A percentile compares a stretch with the other conserved stretches of the same genome.
Conservation (phyloP, 2,888 invertebrate species). For the Eledone cirrhosa region DNA sequence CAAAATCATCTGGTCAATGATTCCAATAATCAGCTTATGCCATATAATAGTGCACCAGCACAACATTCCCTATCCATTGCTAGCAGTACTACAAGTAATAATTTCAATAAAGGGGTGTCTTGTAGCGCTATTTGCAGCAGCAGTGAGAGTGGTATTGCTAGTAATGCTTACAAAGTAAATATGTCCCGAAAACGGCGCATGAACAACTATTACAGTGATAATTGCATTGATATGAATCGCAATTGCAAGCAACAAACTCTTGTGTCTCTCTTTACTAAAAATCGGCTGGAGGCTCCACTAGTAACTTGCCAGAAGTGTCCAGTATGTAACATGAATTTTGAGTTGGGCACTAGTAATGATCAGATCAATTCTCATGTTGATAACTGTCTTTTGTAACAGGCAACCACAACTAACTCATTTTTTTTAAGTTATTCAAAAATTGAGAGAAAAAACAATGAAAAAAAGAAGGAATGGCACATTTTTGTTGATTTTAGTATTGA, state of each 20-base stretch:
- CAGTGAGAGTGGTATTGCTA: no score
- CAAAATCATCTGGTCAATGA: no score
- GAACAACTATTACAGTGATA: neutral
- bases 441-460: no score
- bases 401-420: no score
- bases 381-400: slow-evolving; percentile 58
- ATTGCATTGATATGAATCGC: neutral
- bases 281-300: neutral
- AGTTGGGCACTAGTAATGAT: slow-evolving; percentile 45
- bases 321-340: slow-evolving; percentile 54
- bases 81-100: no score
- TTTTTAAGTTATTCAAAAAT: no score
- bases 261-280: slow-evolving; percentile 48
- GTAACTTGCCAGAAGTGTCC: slow-evolving; percentile 43
- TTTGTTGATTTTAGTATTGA: neutral
- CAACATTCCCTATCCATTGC: no score
- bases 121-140: no score
- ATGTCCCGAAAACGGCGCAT: neutral
- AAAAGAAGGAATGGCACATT: no score
- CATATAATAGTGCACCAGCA: no score
- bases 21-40: neutral
- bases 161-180: neutral
- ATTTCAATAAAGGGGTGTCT: no score
- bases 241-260: slow-evolving; percentile 44
- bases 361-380: slow-evolving; percentile 62